Evolutionary conservation across 2,797 vertebrate species (phyloP).

Genomic region (Anguilla pacifica): DNA sequence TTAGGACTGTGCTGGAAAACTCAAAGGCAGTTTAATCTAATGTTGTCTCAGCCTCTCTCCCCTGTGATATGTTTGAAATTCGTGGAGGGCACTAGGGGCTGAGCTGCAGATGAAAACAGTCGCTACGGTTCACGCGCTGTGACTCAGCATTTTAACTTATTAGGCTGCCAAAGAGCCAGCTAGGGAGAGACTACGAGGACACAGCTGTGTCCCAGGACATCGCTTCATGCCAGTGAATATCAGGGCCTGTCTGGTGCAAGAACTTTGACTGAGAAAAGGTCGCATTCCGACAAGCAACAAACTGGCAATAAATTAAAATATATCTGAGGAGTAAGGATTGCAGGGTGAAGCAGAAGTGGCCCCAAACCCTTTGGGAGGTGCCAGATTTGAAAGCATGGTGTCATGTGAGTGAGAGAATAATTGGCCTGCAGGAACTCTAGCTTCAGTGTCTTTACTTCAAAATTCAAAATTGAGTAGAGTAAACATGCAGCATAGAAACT

Average conservation of each 20-base stretch:
- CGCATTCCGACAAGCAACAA: background rate
- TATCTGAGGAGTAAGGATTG: background rate
- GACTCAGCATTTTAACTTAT: slow-evolving; percentile 26
- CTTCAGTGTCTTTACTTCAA: background rate
- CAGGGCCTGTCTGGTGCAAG: background rate
- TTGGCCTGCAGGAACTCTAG: background rate
- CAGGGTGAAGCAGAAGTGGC: background rate
- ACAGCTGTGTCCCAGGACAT: slow-evolving; percentile 1
- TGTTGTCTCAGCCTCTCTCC: slow-evolving; percentile 50
- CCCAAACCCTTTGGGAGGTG: background rate
- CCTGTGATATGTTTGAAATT: slow-evolving; percentile 60
- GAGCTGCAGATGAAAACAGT: slow-evolving; percentile 8
- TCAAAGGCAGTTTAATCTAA: slow-evolving; percentile 43
- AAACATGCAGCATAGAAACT: background rate
- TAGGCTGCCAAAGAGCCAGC: background rate
- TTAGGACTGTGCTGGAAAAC: background rate
- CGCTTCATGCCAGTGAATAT: background rate
- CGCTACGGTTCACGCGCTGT: slow-evolving; percentile 9
- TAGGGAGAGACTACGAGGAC: background rate
- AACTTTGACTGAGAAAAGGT: background rate
- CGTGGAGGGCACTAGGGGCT: slow-evolving; percentile 31
- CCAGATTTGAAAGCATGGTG: background rate
- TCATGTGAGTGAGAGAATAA: background rate
- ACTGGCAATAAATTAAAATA: background rate
- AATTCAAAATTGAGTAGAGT: no score